Conservation (phyloP, 2,888 invertebrate genomes). For the Erebia palarica region DNA sequence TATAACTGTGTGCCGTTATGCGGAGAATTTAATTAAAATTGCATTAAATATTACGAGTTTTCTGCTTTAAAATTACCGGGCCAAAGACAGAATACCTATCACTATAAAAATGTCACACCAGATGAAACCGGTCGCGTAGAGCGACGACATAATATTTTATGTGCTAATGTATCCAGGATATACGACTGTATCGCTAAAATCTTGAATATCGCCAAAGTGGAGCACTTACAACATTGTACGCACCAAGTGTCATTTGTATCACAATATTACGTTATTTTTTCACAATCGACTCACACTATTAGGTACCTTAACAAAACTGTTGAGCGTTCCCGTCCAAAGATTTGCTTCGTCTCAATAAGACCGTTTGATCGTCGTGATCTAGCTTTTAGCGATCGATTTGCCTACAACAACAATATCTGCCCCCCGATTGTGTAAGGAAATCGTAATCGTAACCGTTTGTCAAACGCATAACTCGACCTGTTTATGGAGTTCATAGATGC, state of each 20-base stretch:
- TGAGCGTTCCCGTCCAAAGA: background rate
- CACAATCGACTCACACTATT: slow-evolving; percentile 12
- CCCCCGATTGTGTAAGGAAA: too few relatives aligned
- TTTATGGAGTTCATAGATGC: too few relatives aligned
- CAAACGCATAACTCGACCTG: too few relatives aligned
- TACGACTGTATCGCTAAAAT: slow-evolving; percentile 37
- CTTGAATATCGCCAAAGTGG: slow-evolving; percentile 39
- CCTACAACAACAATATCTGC: background rate
- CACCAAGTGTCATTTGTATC: slow-evolving; percentile 32
- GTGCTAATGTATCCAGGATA: slow-evolving; percentile 34
- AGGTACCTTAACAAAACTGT: slow-evolving; percentile 21
- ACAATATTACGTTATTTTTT: slow-evolving; percentile 10
- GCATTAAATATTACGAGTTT: slow-evolving; percentile 21
- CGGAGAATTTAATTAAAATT: slow-evolving; percentile 18
- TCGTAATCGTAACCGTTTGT: too few relatives aligned
- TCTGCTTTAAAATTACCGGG: slow-evolving; percentile 22
- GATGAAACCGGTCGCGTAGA: slow-evolving; percentile 31
- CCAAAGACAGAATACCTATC: slow-evolving; percentile 6
- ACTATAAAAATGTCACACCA: slow-evolving; percentile 24
- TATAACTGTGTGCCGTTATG: slow-evolving; percentile 18
- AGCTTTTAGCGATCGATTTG: slow-evolving; percentile 5
- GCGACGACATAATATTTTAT: slow-evolving; percentile 23
- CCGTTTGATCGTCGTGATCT: slow-evolving; percentile 12
- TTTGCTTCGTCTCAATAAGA: background rate
- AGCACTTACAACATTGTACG: slow-evolving; percentile 40